Evolutionary conservation across 2,888 invertebrate genomes (phyloP).

Genomic region (Eristalis intricaria): DNA sequence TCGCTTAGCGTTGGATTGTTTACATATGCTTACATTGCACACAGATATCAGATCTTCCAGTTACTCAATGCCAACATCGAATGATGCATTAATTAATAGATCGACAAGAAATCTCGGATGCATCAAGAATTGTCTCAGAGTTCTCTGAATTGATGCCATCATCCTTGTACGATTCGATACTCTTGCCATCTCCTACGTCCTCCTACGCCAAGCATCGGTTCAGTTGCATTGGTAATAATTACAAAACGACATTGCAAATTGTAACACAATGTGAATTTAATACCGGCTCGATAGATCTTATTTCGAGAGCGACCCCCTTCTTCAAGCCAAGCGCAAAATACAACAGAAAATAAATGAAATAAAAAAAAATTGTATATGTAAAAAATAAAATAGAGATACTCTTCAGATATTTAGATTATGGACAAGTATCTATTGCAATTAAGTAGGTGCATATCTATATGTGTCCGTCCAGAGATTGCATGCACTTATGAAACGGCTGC

Average conservation of each 20-base stretch:
- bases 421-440: constrained; percentile 63
- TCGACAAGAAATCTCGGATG: background rate
- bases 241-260: constrained; percentile 64
- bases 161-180: constrained; percentile 8
- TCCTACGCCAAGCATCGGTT: constrained; percentile 28
- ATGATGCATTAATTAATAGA: background rate
- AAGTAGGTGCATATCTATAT: constrained; percentile 12
- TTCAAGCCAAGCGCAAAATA: constrained; percentile 47
- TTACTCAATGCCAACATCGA: no score
- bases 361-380: constrained; percentile 10
- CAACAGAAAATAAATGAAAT: background rate
- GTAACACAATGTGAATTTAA: constrained; percentile 57
- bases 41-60: no score
- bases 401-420: constrained; percentile 61
- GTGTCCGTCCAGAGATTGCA: constrained; percentile 15
- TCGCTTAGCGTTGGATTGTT: no score
- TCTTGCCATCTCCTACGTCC: constrained; percentile 22
- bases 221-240: constrained; percentile 54
- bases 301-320: constrained; percentile 67
- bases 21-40: no score
- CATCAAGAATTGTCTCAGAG: background rate
- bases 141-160: constrained; percentile 42
- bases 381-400: background rate
- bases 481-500: constrained; percentile 50
- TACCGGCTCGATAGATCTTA: constrained; percentile 57